Evolutionary conservation across 2,888 invertebrate species (phyloP).

Genomic region (Philhelius pedissequus): DNA sequence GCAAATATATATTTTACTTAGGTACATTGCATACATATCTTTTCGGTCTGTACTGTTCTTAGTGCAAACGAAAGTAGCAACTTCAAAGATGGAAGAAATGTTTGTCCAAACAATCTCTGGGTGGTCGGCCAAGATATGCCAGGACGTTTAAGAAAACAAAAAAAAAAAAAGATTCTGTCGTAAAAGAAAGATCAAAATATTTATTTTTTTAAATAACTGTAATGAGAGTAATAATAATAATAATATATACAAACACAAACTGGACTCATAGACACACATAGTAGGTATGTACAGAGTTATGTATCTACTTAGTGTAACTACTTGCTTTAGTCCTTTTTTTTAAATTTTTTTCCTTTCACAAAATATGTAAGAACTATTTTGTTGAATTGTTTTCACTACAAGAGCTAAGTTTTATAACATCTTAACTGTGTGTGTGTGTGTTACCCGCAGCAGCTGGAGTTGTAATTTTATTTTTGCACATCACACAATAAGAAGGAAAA

Average conservation of each 20-base stretch:
- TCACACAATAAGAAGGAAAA: constrained; percentile 31
- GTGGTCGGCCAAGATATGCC: constrained; percentile 37
- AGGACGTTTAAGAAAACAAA: neutral
- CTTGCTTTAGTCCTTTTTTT: constrained; percentile 26
- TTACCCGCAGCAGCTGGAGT: constrained; percentile 42
- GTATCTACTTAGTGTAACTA: neutral
- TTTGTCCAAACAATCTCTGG: constrained; percentile 56
- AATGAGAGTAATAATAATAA: constrained; percentile 65
- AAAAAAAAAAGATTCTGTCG: neutral
- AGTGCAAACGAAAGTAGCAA: constrained; percentile 25
- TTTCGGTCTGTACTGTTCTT: constrained; percentile 7
- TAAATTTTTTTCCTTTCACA: neutral
- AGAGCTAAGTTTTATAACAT: constrained; percentile 50
- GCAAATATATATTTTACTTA: constrained; percentile 31
- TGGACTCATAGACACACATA: neutral
- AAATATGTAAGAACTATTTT: constrained; percentile 22
- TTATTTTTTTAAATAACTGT: constrained; percentile 16
- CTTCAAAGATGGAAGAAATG: constrained; percentile 14
- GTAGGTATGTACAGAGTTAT: neutral
- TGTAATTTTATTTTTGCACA: constrained; percentile 19
- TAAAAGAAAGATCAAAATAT: constrained; percentile 2
- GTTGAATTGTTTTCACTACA: constrained; percentile 43
- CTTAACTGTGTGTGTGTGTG: constrained; percentile 16
- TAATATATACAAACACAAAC: constrained; percentile 46
- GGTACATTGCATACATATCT: too few species aligned